Conservation (phyloP, 2,797 vertebrate genomes). For the Bradypodion ventrale region DNA sequence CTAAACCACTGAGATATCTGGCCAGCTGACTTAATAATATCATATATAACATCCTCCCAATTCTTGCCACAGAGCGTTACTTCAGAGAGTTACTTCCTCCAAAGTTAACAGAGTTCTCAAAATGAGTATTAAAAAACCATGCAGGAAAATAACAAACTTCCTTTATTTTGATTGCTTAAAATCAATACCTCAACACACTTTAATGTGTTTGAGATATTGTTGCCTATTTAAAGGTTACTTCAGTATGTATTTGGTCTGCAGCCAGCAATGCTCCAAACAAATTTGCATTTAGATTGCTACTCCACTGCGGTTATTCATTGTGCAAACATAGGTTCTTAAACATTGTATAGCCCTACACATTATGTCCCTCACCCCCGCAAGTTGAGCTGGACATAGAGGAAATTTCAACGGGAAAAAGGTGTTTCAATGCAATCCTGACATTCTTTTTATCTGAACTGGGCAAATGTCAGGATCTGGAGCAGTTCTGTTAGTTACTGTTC, state of each 20-base stretch:
- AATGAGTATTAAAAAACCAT: background rate
- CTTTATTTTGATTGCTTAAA: constrained; percentile 7
- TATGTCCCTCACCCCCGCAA: background rate
- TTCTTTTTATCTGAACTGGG: background rate
- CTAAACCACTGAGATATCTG: too few species aligned
- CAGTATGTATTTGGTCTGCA: background rate
- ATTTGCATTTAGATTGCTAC: background rate
- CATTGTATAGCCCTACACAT: background rate
- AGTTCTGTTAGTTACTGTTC: background rate
- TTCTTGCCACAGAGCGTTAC: background rate
- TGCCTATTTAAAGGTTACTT: background rate
- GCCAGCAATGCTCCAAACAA: background rate
- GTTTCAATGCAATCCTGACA: too few species aligned
- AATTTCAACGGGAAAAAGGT: background rate
- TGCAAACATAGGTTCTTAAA: background rate
- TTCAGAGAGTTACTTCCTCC: background rate
- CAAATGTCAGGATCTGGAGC: background rate
- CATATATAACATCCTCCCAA: background rate
- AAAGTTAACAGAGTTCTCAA: background rate
- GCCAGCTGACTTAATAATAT: background rate
- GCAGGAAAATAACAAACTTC: background rate
- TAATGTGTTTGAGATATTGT: background rate
- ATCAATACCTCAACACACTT: background rate
- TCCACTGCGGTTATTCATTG: background rate
- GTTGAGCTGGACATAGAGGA: background rate